Base-by-base conservation (phyloP, 1,140 invertebrate genomes). In the Papilio aristodemus region DNA sequence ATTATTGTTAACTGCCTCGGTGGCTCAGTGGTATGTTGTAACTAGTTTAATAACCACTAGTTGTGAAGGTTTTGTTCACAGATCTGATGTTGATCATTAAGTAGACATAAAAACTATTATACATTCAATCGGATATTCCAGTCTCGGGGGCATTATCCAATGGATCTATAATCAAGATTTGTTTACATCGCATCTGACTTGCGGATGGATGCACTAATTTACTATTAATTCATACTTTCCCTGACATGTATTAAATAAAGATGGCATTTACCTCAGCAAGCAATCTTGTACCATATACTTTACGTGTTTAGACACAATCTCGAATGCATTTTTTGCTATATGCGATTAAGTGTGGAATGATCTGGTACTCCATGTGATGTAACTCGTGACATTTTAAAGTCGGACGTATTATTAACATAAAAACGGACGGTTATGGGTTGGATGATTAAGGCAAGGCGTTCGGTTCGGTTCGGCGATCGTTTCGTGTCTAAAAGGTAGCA, bases 151-250 rank as follows among this genome's bases (percentile, higher is more conserved):
- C 17, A 50, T 50, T 50, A 50, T 22, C 46, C 19, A 22, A 22
- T 50, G 17, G 59, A 38, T 38, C 59, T 37, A 11, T 62, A 62
- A 37, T 62, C 27, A 62, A 25, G 60, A 66, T 66, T 66, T 46
- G 41, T 66, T 66, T 66, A 66, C 41, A 41, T 66, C 32, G 59
- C 59, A 41, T 46, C 39, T 41, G 41, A 1, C 10, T 32, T 25
- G 11, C 22, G 36, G 39, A 32, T 32, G 25, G 63, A 66, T 66
- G 63, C 63, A 66, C 63, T 66, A 46, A 46, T 66, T 50, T 66
- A n/a, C 25, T 66, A 50, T 41, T 66, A 66, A 50, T 66, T 66
- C 39, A 32, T 46, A 66, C 63, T 66, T 66, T 66, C 63, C 41
- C 63, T 50, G 63, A 66, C 63, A 41, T 46, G 41, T 66, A 38